Percentiles rank a stretch among this genome's conserved stretches.
Conservation (phyloP, 2,797 vertebrate genomes). For the Danio albolineatus region DNA sequence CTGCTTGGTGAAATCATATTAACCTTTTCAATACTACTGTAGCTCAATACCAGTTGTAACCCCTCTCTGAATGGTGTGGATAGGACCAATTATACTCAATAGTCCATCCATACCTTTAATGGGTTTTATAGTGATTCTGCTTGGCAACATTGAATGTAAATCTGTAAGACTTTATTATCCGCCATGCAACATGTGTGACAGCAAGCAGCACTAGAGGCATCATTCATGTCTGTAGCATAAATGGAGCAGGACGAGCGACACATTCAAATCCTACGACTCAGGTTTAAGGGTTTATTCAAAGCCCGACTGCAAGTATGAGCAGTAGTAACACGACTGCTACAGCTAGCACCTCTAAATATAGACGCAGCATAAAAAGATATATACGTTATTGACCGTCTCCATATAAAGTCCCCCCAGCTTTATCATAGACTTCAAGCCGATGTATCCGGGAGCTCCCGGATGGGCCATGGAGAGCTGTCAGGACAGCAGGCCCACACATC, state of each 20-base stretch:
- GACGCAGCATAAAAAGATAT: not conserved
- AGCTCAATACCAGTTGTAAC: too few relatives aligned
- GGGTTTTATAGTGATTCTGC: not conserved
- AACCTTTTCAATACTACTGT: too few relatives aligned
- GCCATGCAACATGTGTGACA: not conserved
- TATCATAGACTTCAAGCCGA: not conserved
- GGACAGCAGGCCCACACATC: constrained; percentile 39
- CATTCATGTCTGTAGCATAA: not conserved
- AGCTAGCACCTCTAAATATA: not conserved
- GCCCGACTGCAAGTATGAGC: not conserved
- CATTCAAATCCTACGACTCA: not conserved
- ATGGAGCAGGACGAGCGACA: not conserved
- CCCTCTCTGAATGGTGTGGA: too few relatives aligned
- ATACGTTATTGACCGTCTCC: constrained; percentile 34
- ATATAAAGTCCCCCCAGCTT: constrained; percentile 37
- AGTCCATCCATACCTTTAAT: too few relatives aligned
- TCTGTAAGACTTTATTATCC: not conserved
- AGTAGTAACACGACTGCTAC: not conserved
- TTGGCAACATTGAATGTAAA: not conserved
- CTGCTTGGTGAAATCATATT: too few relatives aligned
- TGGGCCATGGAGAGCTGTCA: constrained; percentile 12
- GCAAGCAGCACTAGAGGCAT: not conserved
- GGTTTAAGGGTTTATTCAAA: not conserved
- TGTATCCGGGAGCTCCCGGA: constrained; percentile 37
- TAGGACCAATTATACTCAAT: too few relatives aligned